Evolutionary conservation across 2,113 vertebrate genomes (phyloP), one percentile per base, ranked within the genome.

Genomic region (Myotis yumanensis): DNA sequence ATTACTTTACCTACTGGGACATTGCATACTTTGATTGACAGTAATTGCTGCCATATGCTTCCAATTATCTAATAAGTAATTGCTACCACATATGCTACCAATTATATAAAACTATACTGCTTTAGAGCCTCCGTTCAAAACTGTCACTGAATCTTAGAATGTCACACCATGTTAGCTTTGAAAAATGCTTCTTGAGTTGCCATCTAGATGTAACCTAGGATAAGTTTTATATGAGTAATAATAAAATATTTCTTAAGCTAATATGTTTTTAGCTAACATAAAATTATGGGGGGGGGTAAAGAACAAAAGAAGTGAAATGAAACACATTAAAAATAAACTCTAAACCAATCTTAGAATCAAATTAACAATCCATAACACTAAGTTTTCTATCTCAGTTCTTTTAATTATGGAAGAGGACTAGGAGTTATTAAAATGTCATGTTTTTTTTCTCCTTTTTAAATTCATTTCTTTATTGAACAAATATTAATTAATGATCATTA

Each of bases 21-120:
- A 86, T 1, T 59, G 46, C 11, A 90, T 83, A 48, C 90, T 89
- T 92, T 96, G 95, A 96, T 92, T 95, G 97, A 96, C 88, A 96
- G 85, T 96, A 96, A 96, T 96, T 95, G 57, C 46, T 92, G 7
- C 57, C 86, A 92, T 95, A 91, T 83, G 82, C 37, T 90, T 94
- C 77, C 72, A 96, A 86, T 95, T 94, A 90, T 86, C 62, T 93
- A 95, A 96, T 93, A 95, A 96, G 85, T 57, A 93, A 93, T 80
- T 89, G 37, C 90, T 94, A 62, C 43, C 66, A 83, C 51, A 90
- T 95, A 95, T 69, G 32, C 71, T 94, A 43, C 62, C 51, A 83
- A 87, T 71, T 95, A 95, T 17, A 82, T 16, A 79, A 93, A 92
- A 90, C 30, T 52, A 23, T 8, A 80, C 16, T 79, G 40, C 43